Evolutionary conservation across 2,113 vertebrate genomes (phyloP).

Genomic region (Vimba vimba): DNA sequence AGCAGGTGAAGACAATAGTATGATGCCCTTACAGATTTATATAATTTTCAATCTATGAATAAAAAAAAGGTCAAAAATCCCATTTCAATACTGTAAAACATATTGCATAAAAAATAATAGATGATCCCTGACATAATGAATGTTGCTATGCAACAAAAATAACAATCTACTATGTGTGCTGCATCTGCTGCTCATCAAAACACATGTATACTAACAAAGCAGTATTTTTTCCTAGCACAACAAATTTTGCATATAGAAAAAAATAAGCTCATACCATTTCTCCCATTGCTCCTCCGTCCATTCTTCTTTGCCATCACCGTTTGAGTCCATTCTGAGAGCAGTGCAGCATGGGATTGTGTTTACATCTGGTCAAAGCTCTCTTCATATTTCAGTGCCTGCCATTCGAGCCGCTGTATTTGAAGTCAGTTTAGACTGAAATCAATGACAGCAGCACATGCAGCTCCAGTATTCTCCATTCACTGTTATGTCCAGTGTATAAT

Average conservation of each 20-base stretch:
- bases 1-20: not conserved
- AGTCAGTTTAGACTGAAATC: not conserved
- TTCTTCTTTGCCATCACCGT: constrained; percentile 88
- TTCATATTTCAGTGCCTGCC: constrained; percentile 34
- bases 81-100: not conserved
- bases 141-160: constrained; percentile 1
- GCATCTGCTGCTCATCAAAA: not conserved
- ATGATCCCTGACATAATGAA: not conserved
- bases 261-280: constrained; percentile 86
- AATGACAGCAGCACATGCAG: not conserved
- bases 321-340: constrained; percentile 90
- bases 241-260: not conserved
- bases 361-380: constrained; percentile 55
- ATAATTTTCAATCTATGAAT: not conserved
- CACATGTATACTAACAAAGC: not conserved
- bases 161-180: not conserved
- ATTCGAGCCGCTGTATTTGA: not conserved
- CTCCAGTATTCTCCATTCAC: not conserved
- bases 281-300: constrained; percentile 99
- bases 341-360: constrained; percentile 69
- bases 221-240: not conserved
- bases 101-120: not conserved
- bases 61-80: not conserved
- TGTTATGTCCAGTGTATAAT: not conserved
- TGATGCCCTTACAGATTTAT: not conserved